Conservation (phyloP, 2,113 vertebrate genomes). For the Pterocles gutturalis region DNA sequence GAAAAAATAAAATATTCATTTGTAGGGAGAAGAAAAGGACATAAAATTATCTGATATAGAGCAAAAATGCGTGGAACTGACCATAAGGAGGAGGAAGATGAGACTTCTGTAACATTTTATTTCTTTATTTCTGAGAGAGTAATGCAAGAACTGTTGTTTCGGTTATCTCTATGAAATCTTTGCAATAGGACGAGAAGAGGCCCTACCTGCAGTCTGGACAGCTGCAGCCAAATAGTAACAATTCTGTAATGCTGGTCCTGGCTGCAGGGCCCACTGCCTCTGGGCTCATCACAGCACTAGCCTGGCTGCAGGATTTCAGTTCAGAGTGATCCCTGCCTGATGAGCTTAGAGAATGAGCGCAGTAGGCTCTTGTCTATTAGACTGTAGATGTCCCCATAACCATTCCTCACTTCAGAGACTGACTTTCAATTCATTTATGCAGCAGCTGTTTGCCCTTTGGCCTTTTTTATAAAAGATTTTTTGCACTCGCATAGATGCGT, state of each 20-base stretch:
- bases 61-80: neutral
- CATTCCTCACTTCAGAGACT: neutral
- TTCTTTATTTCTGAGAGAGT: neutral
- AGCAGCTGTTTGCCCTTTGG: constrained; percentile 1
- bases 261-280: neutral
- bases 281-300: neutral
- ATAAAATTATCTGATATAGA: neutral
- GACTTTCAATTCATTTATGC: neutral
- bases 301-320: neutral
- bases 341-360: neutral
- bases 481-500: neutral
- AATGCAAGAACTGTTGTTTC: neutral
- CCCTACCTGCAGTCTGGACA: neutral
- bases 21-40: neutral
- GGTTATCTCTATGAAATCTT: neutral
- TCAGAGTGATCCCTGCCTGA: neutral
- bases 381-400: neutral
- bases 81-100: neutral
- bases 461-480: neutral
- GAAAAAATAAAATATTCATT: neutral
- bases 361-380: neutral
- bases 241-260: neutral
- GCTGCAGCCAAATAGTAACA: neutral
- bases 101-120: neutral
- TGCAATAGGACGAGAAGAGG: neutral